phyloP scores from a whole-genome alignment of 2,113 vertebrate species.

The Saccopteryx bilineata region DNA sequence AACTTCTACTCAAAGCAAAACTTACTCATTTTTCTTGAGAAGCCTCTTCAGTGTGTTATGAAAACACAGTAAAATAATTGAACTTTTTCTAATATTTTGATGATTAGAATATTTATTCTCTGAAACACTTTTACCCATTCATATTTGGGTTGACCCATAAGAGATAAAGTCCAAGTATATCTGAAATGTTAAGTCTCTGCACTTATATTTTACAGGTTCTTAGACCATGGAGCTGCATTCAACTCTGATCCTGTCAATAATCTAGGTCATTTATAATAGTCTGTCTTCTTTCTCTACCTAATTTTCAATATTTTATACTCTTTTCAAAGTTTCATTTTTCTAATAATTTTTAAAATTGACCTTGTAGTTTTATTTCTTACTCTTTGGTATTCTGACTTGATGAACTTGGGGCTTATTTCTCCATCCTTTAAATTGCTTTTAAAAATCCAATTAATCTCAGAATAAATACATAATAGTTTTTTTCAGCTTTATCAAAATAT shows the following conservation, averaged over 20 bases:
- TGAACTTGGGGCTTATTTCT: background rate
- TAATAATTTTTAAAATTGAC: background rate
- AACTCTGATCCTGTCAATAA: background rate
- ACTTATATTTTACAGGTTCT: background rate
- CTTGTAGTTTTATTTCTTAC: background rate
- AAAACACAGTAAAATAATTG: background rate
- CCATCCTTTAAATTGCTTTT: background rate
- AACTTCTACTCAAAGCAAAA: background rate
- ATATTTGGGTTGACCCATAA: background rate
- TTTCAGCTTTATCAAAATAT: background rate
- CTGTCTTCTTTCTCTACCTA: background rate
- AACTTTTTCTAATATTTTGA: background rate
- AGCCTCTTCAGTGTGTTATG: background rate
- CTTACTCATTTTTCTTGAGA: background rate
- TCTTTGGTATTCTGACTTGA: background rate
- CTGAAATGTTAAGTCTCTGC: background rate
- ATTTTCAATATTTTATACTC: background rate
- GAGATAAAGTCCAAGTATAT: background rate
- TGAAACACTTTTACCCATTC: background rate
- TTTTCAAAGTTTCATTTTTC: background rate
- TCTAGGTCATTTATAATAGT: background rate
- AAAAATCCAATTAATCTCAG: background rate
- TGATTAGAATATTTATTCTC: constrained; percentile 16
- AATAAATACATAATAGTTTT: background rate
- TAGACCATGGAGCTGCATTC: background rate